Evolutionary conservation across 2,888 invertebrate species (phyloP).

Genomic region (Sturmia bella): DNA sequence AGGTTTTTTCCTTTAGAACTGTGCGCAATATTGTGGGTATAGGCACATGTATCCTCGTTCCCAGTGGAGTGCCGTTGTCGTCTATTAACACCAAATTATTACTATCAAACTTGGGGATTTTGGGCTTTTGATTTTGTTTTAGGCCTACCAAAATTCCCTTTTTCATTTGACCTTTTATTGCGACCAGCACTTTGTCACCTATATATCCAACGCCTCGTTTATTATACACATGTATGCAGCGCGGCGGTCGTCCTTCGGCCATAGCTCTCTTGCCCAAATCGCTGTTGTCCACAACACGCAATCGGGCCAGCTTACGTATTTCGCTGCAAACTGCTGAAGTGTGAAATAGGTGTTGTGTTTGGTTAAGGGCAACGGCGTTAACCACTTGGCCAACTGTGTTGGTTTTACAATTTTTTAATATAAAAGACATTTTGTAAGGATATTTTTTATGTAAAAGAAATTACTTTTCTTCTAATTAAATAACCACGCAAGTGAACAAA

Average conservation of each 20-base stretch:
- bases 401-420: slow-evolving; percentile 39
- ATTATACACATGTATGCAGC: slow-evolving; percentile 96
- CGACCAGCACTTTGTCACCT: slow-evolving; percentile 94
- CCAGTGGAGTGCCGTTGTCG: slow-evolving; percentile 96
- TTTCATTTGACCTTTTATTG: slow-evolving; percentile 97
- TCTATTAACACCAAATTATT: slow-evolving; percentile 98
- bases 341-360: slow-evolving; percentile 78
- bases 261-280: slow-evolving; percentile 96
- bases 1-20: slow-evolving; percentile 90
- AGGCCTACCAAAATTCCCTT: slow-evolving; percentile 95
- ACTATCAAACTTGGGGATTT: slow-evolving; percentile 95
- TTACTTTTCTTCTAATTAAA: slow-evolving; percentile 18
- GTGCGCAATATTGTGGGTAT: slow-evolving; percentile 94
- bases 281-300: slow-evolving; percentile 98
- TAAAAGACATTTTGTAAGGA: slow-evolving; percentile 43
- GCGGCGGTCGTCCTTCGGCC: slow-evolving; percentile 96
- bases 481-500: too few relatives aligned
- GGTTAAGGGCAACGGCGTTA: neutral
- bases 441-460: neutral
- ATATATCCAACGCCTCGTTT: slow-evolving; percentile 85
- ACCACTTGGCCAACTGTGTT: neutral
- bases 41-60: slow-evolving; percentile 97
- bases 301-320: slow-evolving; percentile 88
- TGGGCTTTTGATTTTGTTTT: slow-evolving; percentile 90
- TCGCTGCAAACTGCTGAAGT: slow-evolving; percentile 85